These are phyloP conservation scores for Trachelus iudaicus DNA, from an alignment of 2,888 invertebrate genomes.

Conservation along the genomic window DNA sequence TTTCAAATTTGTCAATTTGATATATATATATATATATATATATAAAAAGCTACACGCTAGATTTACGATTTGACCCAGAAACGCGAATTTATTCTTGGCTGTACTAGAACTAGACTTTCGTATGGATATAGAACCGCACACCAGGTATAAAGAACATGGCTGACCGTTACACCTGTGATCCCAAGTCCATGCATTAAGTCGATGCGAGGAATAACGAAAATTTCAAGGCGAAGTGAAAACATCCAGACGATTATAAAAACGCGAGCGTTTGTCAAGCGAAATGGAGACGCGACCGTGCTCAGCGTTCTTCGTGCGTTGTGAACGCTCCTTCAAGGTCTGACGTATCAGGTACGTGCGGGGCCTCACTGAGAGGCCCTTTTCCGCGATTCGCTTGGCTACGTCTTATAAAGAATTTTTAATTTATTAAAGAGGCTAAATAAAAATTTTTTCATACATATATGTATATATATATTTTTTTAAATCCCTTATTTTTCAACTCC, in stretches of 20 bases:
- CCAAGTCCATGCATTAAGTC: conserved; percentile 37
- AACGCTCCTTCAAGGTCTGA: background rate
- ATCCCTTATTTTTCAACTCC: background rate
- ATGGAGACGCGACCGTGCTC: background rate
- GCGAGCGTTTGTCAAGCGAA: background rate
- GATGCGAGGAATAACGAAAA: background rate
- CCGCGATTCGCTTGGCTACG: background rate
- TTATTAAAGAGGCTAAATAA: background rate
- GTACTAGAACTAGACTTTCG: conserved; percentile 62
- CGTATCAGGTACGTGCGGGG: background rate
- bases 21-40: too few relatives aligned
- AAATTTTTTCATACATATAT: background rate
- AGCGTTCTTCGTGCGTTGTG: background rate
- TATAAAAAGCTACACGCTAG: background rate
- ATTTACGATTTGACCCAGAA: background rate
- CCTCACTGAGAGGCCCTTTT: background rate
- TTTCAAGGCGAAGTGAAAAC: background rate
- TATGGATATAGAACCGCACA: background rate
- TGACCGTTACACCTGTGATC: conserved; percentile 53
- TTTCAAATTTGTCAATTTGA: background rate
- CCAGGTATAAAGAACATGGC: background rate
- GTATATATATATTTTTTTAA: background rate
- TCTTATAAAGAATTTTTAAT: background rate
- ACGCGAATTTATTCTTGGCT: conserved; percentile 53
- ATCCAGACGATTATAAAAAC: background rate